Conservation (phyloP, 2,888 invertebrate genomes). For the Isotomurus palustris region DNA sequence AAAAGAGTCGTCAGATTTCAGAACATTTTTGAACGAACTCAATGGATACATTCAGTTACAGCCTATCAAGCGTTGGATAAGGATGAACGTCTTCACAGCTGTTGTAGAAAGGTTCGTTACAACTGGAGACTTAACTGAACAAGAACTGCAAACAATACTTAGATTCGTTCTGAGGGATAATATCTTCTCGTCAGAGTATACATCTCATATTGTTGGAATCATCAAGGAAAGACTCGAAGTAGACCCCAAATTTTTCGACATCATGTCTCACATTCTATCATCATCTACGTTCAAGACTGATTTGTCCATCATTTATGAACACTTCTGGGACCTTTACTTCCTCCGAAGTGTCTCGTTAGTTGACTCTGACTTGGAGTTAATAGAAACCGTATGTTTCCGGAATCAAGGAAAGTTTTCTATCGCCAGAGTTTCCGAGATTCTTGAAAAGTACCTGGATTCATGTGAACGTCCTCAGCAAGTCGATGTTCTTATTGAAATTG, state of each 20-base stretch:
- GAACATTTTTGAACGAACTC: constrained; percentile 24
- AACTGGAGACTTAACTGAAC: constrained; percentile 7
- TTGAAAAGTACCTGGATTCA: constrained; percentile 18
- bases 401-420: constrained; percentile 10
- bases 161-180: constrained; percentile 19
- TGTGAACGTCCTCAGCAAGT: constrained; percentile 19
- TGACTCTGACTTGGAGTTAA: constrained; percentile 14
- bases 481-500: constrained; percentile 15
- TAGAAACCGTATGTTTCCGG: constrained; percentile 19
- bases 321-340: constrained; percentile 20
- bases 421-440: constrained; percentile 10
- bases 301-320: constrained; percentile 10
- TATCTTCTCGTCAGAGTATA: constrained; percentile 9
- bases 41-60: constrained; percentile 11
- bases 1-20: constrained; percentile 16
- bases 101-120: constrained; percentile 13
- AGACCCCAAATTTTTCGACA: constrained; percentile 17
- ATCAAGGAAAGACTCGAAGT: constrained; percentile 18
- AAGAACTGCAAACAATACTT: constrained; percentile 14
- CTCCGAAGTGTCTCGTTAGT: constrained; percentile 11
- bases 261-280: constrained; percentile 17
- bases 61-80: constrained; percentile 29
- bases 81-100: constrained; percentile 30
- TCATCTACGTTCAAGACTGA: constrained; percentile 20
- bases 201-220: constrained; percentile 7